phyloP scores from a whole-genome alignment of 2,797 vertebrate species.

The Myotis vivesi region DNA sequence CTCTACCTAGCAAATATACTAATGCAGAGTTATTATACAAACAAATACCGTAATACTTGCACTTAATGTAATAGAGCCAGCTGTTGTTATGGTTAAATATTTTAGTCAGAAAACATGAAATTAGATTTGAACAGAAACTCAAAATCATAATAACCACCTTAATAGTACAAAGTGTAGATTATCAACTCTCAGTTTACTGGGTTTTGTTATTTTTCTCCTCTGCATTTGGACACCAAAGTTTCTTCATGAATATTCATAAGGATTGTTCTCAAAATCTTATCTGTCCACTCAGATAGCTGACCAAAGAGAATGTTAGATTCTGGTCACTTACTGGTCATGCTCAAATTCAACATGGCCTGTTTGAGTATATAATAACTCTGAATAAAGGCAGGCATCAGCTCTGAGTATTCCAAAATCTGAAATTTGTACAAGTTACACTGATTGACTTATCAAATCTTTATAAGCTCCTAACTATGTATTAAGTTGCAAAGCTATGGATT shows the following conservation, averaged over 20 bases:
- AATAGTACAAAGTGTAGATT: background rate
- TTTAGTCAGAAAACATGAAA: conserved; percentile 51
- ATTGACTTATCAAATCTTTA: conserved; percentile 6
- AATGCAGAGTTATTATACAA: conserved; percentile 13
- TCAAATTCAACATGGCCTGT: background rate
- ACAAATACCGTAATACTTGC: background rate
- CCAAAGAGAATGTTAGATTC: background rate
- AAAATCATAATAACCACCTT: conserved; percentile 47
- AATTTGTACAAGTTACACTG: background rate
- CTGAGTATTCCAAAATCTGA: background rate
- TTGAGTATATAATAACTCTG: background rate
- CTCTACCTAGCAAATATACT: background rate
- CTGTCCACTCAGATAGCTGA: background rate
- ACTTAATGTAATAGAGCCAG: background rate
- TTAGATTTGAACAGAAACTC: conserved; percentile 48
- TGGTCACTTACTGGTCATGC: background rate
- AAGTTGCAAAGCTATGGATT: background rate
- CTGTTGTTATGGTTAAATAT: conserved; percentile 38
- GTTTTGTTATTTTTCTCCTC: conserved; percentile 5
- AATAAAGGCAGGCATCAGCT: background rate
- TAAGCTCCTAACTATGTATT: background rate
- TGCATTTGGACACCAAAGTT: background rate
- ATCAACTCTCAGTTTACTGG: background rate
- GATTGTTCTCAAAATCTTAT: background rate
- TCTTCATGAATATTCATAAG: conserved; percentile 24